Conservation (phyloP, 2,797 vertebrate genomes). For the Artibeus jamaicensis region DNA sequence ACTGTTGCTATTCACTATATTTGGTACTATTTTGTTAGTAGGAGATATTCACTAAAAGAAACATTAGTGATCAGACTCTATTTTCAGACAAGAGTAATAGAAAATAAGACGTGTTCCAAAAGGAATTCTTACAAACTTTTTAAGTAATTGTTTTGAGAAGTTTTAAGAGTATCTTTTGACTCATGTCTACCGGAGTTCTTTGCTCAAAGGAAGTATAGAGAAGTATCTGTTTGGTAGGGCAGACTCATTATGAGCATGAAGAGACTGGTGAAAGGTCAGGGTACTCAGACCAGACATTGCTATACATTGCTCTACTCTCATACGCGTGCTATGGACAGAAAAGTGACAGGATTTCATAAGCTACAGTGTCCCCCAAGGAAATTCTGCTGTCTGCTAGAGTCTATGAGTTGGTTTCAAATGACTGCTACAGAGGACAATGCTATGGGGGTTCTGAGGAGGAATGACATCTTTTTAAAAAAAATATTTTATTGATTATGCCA, state of each 20-base stretch:
- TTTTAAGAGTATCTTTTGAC: neutral
- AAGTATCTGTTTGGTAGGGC: neutral
- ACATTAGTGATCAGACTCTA: neutral
- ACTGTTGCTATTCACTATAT: neutral
- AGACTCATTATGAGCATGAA: neutral
- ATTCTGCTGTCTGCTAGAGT: neutral
- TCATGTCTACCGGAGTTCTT: neutral
- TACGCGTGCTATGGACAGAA: neutral
- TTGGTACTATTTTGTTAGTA: neutral
- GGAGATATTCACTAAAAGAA: neutral
- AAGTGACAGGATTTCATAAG: neutral
- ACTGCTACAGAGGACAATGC: neutral
- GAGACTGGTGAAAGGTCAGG: neutral
- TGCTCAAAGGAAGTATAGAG: neutral
- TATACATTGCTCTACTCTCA: neutral
- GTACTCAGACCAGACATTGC: neutral
- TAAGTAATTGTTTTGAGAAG: neutral
- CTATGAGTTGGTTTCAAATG: neutral
- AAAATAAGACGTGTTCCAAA: neutral
- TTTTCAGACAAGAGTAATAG: slow-evolving; percentile 16
- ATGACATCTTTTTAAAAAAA: slow-evolving; percentile 3
- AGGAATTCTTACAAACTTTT: neutral
- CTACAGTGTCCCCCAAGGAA: neutral
- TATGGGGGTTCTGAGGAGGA: neutral
- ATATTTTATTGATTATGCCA: too few relatives aligned